phyloP scores from a whole-genome alignment of 2,888 invertebrate genomes.

The Pterobdella sp. region DNA sequence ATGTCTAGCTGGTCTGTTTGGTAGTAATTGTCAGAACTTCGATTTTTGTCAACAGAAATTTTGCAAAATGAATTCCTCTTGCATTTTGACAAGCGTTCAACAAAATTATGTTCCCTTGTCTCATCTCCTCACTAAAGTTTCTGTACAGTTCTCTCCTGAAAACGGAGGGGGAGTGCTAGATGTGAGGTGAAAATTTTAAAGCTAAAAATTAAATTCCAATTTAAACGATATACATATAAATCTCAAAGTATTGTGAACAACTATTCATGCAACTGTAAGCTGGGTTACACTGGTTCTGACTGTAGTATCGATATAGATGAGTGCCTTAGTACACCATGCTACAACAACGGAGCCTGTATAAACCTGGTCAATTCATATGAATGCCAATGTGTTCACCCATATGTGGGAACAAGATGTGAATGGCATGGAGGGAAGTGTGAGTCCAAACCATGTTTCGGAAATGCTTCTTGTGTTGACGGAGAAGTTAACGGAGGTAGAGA shows the following conservation, averaged over 20 bases:
- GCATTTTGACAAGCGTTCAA: conserved; percentile 35
- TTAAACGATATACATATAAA: neutral
- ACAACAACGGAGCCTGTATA: conserved; percentile 29
- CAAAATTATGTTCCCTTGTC: conserved; percentile 15
- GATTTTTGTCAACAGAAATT: conserved; percentile 42
- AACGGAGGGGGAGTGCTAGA: conserved; percentile 24
- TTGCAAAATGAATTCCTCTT: conserved; percentile 41
- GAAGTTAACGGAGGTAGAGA: conserved; percentile 26
- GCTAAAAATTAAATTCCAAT: neutral
- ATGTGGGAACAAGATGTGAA: conserved; percentile 9
- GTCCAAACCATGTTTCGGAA: conserved; percentile 7
- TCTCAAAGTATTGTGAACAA: conserved; percentile 48
- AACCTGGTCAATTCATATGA: conserved; percentile 38
- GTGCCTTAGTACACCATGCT: conserved; percentile 33
- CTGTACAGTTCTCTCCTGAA: conserved; percentile 10
- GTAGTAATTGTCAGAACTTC: conserved; percentile 39
- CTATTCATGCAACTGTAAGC: conserved; percentile 23
- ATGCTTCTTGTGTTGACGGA: conserved; percentile 18
- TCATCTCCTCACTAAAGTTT: conserved; percentile 2
- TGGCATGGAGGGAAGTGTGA: conserved; percentile 7
- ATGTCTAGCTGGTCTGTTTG: conserved; percentile 36
- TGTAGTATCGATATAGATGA: conserved; percentile 34
- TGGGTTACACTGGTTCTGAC: conserved; percentile 25
- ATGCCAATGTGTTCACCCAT: conserved; percentile 37
- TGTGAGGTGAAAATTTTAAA: conserved; percentile 33